These are phyloP conservation scores for Coreoperca whiteheadi DNA, from an alignment of 2,113 vertebrate genomes.

Conservation along the genomic window DNA sequence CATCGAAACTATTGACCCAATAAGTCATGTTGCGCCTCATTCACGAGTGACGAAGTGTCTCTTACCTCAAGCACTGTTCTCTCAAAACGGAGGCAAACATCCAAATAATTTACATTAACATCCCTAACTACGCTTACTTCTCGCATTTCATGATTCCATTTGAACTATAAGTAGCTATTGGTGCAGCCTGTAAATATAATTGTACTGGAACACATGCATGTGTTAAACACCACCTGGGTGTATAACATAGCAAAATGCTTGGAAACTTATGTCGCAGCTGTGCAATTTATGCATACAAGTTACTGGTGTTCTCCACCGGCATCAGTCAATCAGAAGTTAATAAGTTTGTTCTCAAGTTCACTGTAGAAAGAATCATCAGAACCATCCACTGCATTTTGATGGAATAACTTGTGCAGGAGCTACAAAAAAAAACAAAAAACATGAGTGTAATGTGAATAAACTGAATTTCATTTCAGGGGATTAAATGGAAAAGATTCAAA, in stretches of 20 bases:
- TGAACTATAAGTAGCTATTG: background rate
- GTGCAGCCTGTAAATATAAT: slow-evolving; percentile 1
- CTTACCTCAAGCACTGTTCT: background rate
- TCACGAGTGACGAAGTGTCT: background rate
- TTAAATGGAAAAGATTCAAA: background rate
- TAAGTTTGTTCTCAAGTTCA: background rate
- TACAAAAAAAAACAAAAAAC: background rate
- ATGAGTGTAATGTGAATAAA: background rate
- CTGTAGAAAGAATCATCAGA: background rate
- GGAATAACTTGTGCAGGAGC: background rate
- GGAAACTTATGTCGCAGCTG: background rate
- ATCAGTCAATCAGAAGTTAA: background rate
- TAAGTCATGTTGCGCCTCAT: background rate
- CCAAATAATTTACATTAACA: background rate
- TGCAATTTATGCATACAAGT: background rate
- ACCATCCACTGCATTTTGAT: background rate
- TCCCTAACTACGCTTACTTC: background rate
- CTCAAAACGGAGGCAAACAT: background rate
- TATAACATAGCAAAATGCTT: slow-evolving; percentile 9
- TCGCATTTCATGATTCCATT: background rate
- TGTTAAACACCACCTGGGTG: slow-evolving; percentile 14
- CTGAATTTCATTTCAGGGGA: background rate
- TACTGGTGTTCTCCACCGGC: background rate
- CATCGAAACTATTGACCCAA: slow-evolving; percentile 7
- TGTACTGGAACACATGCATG: background rate